Evolutionary conservation across 2,797 vertebrate genomes (phyloP).

Genomic region (Sebastes flavidus): DNA sequence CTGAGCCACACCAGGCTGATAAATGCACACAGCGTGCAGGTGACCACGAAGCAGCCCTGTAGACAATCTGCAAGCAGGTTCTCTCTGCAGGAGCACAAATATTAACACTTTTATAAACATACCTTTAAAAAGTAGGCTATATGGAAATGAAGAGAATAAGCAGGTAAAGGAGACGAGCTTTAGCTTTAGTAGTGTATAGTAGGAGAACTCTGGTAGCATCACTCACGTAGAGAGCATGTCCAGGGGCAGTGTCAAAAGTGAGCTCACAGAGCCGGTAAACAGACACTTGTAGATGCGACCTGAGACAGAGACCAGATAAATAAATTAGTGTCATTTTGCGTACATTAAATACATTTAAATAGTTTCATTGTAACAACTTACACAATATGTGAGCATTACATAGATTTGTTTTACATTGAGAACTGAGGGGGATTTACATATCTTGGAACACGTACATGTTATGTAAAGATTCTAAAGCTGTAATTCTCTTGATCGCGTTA

Average conservation of each 20-base stretch:
- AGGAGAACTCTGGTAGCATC: not conserved
- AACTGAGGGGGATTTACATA: not conserved
- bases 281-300: constrained; percentile 99
- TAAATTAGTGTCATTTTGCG: not conserved
- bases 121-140: not conserved
- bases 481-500: constrained; percentile 17
- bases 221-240: constrained; percentile 99
- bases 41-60: constrained; percentile 98
- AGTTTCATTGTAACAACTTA: not conserved
- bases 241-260: constrained; percentile 96
- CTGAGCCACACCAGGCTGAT: constrained; percentile 99
- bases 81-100: constrained; percentile 81
- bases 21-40: constrained; percentile 97
- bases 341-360: not conserved
- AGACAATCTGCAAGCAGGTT: constrained; percentile 98
- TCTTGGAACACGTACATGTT: not conserved
- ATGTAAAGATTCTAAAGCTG: constrained; percentile 7
- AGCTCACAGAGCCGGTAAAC: constrained; percentile 99
- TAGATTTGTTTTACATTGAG: not conserved
- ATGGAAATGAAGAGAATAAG: not conserved
- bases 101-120: not conserved
- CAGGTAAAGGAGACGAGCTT: not conserved
- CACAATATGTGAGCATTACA: not conserved
- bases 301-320: constrained; percentile 49
- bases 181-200: not conserved